Evolutionary conservation across 2,797 vertebrate species (phyloP).

Genomic region (Urophycis tenuis): DNA sequence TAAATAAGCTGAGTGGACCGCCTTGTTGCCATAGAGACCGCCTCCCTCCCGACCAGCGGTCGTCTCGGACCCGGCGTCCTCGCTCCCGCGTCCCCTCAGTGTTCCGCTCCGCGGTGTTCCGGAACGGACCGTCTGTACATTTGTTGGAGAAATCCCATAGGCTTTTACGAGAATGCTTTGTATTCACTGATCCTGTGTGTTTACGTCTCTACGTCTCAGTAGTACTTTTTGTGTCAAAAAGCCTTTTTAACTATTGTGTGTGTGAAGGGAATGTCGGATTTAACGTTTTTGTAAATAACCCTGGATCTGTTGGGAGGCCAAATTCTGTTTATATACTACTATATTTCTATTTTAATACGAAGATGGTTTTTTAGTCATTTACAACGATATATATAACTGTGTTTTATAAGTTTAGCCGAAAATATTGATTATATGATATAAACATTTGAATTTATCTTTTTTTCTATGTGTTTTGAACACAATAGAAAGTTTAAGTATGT

Average conservation of each 20-base stretch:
- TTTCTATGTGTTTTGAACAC: slow-evolving; percentile 35
- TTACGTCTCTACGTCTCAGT: background rate
- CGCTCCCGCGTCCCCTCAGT: background rate
- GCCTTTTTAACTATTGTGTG: slow-evolving; percentile 4
- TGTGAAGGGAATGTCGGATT: slow-evolving; percentile 21
- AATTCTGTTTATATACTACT: slow-evolving; percentile 95
- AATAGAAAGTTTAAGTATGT: slow-evolving; percentile 27
- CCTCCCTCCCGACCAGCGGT: background rate
- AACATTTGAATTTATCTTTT: slow-evolving; percentile 61
- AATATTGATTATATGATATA: slow-evolving; percentile 73
- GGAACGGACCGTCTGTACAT: background rate
- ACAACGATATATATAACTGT: slow-evolving; percentile 34
- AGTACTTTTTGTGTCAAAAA: background rate
- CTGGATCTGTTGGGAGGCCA: slow-evolving; percentile 79
- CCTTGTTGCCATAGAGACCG: background rate
- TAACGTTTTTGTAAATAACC: slow-evolving; percentile 80
- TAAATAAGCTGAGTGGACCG: background rate
- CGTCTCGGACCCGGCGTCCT: background rate
- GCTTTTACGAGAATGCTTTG: slow-evolving; percentile 3
- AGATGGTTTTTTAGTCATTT: slow-evolving; percentile 85
- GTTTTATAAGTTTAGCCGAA: slow-evolving; percentile 74
- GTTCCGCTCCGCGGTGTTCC: background rate
- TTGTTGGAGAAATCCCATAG: background rate
- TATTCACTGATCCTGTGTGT: background rate
- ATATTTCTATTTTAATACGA: slow-evolving; percentile 98